Conservation (phyloP, 2,797 vertebrate genomes). For the Lacerta agilis region DNA sequence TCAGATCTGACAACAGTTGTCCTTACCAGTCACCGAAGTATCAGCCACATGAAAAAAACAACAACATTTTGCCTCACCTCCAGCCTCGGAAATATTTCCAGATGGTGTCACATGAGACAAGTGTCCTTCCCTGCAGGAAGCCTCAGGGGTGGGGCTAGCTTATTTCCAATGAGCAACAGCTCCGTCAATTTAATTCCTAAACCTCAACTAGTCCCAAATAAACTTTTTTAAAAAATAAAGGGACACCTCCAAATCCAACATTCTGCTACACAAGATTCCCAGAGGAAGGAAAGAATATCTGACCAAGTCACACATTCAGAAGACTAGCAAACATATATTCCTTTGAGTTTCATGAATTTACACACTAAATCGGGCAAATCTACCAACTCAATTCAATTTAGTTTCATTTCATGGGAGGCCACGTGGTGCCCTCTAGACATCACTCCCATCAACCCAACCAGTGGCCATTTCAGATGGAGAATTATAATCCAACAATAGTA, state of each 20-base stretch:
- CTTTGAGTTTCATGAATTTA: background rate
- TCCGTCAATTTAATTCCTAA: background rate
- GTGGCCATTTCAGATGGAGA: no score
- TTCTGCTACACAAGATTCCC: background rate
- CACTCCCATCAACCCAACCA: no score
- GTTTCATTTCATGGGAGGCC: background rate
- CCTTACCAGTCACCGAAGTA: background rate
- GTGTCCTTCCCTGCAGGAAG: background rate
- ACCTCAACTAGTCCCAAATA: background rate
- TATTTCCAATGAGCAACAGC: background rate
- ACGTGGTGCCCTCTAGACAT: no score
- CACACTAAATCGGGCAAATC: background rate
- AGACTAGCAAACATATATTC: background rate
- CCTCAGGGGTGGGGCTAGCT: background rate
- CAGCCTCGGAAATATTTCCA: background rate
- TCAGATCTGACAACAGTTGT: background rate
- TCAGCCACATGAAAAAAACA: background rate
- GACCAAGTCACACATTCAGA: background rate
- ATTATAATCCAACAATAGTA: no score
- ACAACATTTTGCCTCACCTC: background rate
- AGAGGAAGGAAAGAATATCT: background rate
- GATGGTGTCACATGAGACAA: background rate
- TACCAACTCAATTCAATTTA: background rate
- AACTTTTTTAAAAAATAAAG: background rate
- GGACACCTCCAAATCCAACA: background rate